phyloP scores from a whole-genome alignment of 2,113 vertebrate genomes.

The Notothenia coriiceps region DNA sequence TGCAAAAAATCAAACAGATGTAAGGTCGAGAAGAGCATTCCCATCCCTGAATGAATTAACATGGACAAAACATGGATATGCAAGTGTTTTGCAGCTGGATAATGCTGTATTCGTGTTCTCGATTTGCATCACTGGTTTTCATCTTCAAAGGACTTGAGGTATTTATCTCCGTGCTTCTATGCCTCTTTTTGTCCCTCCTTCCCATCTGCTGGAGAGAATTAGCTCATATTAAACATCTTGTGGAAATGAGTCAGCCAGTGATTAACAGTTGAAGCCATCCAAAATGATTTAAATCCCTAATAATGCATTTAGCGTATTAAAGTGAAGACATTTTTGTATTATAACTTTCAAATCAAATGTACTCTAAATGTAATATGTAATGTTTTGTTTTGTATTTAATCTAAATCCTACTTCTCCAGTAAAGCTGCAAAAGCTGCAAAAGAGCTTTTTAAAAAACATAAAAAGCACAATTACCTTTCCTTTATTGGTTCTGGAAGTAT shows the following conservation, averaged over 20 bases:
- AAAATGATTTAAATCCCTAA: background rate
- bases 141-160: slow-evolving; percentile 27
- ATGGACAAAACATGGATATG: background rate
- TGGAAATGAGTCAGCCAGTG: background rate
- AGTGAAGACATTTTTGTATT: background rate
- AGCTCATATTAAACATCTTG: background rate
- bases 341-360: no score
- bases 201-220: slow-evolving; percentile 51
- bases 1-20: background rate
- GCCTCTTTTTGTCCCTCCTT: slow-evolving; percentile 25
- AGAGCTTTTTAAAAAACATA: no score
- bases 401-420: no score
- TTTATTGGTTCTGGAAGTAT: no score
- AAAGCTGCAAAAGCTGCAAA: no score
- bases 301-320: background rate
- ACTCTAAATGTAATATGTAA: no score
- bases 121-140: slow-evolving; percentile 21
- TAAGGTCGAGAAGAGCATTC: slow-evolving; percentile 7
- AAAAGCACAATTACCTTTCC: no score
- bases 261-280: background rate
- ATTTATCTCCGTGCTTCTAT: background rate
- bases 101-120: slow-evolving; percentile 18
- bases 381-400: no score
- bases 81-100: background rate
- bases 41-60: background rate